A percentile compares a stretch with the other conserved stretches of the same genome.
Conservation (phyloP, 2,113 vertebrate genomes). For the Peromyscus californicus region DNA sequence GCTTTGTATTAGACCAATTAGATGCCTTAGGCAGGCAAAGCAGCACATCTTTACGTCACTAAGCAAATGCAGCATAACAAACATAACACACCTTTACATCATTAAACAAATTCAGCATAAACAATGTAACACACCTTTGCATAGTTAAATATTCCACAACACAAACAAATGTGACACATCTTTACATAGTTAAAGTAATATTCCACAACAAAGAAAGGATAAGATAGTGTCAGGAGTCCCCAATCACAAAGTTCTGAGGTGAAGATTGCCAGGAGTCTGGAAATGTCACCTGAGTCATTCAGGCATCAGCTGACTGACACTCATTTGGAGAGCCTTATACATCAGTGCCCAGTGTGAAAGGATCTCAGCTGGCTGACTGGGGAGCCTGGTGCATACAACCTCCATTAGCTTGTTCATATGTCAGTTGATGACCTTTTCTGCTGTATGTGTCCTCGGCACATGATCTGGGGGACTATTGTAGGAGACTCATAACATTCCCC, state of each 20-base stretch:
- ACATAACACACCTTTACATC: not conserved
- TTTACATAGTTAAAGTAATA: no score
- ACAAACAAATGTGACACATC: no score
- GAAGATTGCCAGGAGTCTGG: not conserved
- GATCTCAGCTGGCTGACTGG: not conserved
- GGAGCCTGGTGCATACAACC: not conserved
- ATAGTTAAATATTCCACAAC: no score
- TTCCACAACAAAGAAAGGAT: not conserved
- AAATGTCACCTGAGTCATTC: not conserved
- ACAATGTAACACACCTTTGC: not conserved
- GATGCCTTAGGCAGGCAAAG: not conserved
- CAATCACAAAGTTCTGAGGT: no score
- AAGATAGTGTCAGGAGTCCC: not conserved
- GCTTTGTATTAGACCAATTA: not conserved
- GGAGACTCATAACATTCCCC: not conserved
- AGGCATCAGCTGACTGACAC: not conserved
- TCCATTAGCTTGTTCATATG: not conserved
- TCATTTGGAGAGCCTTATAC: not conserved
- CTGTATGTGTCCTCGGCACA: no score
- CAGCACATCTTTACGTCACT: not conserved
- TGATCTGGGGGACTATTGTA: not conserved
- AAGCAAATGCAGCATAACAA: no score
- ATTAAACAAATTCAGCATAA: not conserved
- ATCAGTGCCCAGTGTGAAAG: not conserved
- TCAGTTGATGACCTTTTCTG: not conserved